phyloP scores from a whole-genome alignment of 2,797 vertebrate genomes.

The Novumbra hubbsi region DNA sequence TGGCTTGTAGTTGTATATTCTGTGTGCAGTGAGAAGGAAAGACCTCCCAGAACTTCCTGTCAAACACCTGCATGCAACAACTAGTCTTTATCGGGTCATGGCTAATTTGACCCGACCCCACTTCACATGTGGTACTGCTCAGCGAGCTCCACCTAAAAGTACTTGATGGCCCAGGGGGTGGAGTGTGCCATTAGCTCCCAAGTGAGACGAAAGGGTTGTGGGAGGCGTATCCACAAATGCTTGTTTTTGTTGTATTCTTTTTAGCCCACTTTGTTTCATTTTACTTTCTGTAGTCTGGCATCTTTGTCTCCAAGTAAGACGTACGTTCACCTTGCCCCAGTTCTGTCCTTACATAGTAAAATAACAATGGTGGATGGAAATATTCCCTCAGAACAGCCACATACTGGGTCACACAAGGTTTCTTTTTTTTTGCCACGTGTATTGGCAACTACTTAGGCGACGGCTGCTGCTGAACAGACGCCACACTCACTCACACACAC shows the following conservation, averaged over 20 bases:
- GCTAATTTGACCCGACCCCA: conserved; percentile 1
- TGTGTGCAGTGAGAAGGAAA: neutral
- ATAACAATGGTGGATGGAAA: neutral
- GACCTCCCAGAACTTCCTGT: neutral
- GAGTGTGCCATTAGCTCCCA: neutral
- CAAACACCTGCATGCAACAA: neutral
- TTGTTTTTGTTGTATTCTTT: neutral
- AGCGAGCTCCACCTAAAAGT: neutral
- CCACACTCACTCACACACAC: conserved; percentile 22
- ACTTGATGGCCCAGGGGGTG: neutral
- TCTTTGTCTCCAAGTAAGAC: neutral
- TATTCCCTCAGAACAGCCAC: neutral
- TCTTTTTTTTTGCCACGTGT: neutral
- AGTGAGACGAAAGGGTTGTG: neutral
- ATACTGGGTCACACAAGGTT: neutral
- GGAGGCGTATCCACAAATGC: neutral
- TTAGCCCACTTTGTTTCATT: neutral
- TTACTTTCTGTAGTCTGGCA: neutral
- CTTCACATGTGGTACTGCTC: conserved; percentile 4
- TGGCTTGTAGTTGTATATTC: too few species aligned
- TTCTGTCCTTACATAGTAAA: neutral
- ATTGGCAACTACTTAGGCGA: neutral
- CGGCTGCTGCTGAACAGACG: neutral
- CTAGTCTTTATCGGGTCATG: neutral
- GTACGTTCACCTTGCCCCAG: neutral